phyloP scores from a whole-genome alignment of 2,113 vertebrate species.

The Meleagris gallopavo region DNA sequence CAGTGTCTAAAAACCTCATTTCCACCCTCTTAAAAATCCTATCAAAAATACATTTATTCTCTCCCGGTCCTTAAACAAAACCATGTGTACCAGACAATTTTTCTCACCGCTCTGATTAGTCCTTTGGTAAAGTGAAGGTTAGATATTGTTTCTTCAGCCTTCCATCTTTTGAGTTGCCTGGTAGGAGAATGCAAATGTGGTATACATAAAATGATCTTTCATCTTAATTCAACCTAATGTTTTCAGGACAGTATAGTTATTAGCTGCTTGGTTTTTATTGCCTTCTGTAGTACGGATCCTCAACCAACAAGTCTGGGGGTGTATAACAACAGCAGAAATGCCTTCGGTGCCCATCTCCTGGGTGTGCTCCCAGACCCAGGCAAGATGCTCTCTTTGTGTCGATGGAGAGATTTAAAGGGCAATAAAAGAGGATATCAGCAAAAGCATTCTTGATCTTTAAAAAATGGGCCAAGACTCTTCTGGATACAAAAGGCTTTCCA shows the following conservation, averaged over 20 bases:
- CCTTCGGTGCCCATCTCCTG: not conserved
- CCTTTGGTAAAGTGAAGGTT: not conserved
- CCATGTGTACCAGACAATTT: not conserved
- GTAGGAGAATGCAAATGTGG: not conserved
- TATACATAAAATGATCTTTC: not conserved
- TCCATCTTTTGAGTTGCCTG: not conserved
- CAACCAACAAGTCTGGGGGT: not conserved
- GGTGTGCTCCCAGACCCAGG: not conserved
- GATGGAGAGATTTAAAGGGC: not conserved
- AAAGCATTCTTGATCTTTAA: not conserved
- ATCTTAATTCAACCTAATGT: not conserved
- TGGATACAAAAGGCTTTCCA: not conserved
- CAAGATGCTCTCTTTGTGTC: not conserved
- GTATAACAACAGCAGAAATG: not conserved
- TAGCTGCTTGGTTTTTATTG: constrained; percentile 10
- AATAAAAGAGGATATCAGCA: not conserved
- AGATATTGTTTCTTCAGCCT: not conserved
- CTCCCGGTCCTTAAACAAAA: not conserved
- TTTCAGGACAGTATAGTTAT: not conserved
- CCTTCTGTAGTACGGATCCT: not conserved
- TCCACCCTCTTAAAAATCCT: not conserved
- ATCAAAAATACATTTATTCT: not conserved
- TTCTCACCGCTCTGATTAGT: not conserved
- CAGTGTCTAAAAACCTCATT: not conserved
- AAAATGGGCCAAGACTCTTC: not conserved